Evolutionary conservation across 2,888 invertebrate species (phyloP).

Genomic region (Limnephilus rhombicus): DNA sequence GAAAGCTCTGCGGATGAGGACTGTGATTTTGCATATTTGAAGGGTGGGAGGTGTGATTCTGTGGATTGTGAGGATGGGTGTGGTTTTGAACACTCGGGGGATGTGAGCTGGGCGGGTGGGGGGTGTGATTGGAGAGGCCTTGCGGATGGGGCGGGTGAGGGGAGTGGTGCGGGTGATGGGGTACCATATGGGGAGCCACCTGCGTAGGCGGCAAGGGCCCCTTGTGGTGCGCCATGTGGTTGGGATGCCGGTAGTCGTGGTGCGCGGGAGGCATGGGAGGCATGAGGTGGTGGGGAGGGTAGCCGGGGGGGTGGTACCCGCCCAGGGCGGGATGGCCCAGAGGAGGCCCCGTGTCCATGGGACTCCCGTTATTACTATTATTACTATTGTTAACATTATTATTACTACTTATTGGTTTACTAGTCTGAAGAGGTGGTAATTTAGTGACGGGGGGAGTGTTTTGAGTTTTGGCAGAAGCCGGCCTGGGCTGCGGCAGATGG

Average conservation of each 20-base stretch:
- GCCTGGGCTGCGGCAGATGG: constrained; percentile 68
- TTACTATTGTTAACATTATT: constrained; percentile 67
- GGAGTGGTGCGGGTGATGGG: constrained; percentile 72
- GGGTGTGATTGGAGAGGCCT: constrained; percentile 72
- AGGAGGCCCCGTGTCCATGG: constrained; percentile 74
- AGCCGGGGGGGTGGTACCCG: constrained; percentile 76
- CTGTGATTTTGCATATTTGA: constrained; percentile 59
- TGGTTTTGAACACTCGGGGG: constrained; percentile 32
- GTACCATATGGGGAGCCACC: constrained; percentile 69
- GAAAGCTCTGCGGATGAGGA: constrained; percentile 63
- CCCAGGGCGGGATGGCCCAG: constrained; percentile 72
- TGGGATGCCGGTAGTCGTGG: constrained; percentile 62
- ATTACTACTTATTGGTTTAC: constrained; percentile 67
- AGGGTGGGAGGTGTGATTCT: constrained; percentile 61
- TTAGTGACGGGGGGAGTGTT: constrained; percentile 72
- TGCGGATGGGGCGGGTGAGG: constrained; percentile 72
- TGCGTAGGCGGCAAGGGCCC: constrained; percentile 67
- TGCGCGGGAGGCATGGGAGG: constrained; percentile 68
- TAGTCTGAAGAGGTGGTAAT: constrained; percentile 67
- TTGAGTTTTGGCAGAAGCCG: constrained; percentile 74
- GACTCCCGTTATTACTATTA: constrained; percentile 67
- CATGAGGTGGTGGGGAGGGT: constrained; percentile 75
- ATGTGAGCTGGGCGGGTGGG: constrained; percentile 54
- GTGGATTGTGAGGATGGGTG: constrained; percentile 59
- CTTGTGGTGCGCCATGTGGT: constrained; percentile 64